These are phyloP conservation scores for Fragum whitleyi DNA, from an alignment of 2,888 invertebrate species.

Conservation along the genomic window DNA sequence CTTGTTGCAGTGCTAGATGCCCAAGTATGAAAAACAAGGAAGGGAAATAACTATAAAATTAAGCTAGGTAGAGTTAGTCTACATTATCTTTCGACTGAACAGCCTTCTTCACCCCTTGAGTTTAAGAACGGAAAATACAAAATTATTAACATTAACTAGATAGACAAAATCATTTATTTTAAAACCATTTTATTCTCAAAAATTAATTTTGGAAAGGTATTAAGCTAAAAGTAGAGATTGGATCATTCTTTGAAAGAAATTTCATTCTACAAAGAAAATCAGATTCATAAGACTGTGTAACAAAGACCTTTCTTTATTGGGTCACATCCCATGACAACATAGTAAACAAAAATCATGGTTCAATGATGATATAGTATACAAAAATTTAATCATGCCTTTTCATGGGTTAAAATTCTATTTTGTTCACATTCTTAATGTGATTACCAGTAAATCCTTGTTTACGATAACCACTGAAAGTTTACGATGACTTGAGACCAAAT, in stretches of 20 bases:
- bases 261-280: neutral
- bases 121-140: too few species aligned
- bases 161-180: too few species aligned
- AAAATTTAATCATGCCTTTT: neutral
- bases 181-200: too few species aligned
- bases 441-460: neutral
- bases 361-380: slow-evolving; percentile 5
- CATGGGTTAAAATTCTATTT: neutral
- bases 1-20: too few species aligned
- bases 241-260: neutral
- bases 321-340: slow-evolving; percentile 16
- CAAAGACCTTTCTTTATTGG: slow-evolving; percentile 7
- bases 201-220: too few species aligned
- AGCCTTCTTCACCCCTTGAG: too few species aligned
- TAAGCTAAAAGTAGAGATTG: neutral
- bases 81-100: too few species aligned
- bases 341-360: slow-evolving; percentile 18
- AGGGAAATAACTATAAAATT: too few species aligned
- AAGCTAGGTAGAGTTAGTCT: too few species aligned
- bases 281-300: neutral
- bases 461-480: neutral
- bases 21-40: too few species aligned
- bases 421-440: slow-evolving; percentile 1
- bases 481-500: neutral
- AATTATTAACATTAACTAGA: too few species aligned